Evolutionary conservation across 2,888 invertebrate species (phyloP).

Genomic region (Salpingus planirostris): DNA sequence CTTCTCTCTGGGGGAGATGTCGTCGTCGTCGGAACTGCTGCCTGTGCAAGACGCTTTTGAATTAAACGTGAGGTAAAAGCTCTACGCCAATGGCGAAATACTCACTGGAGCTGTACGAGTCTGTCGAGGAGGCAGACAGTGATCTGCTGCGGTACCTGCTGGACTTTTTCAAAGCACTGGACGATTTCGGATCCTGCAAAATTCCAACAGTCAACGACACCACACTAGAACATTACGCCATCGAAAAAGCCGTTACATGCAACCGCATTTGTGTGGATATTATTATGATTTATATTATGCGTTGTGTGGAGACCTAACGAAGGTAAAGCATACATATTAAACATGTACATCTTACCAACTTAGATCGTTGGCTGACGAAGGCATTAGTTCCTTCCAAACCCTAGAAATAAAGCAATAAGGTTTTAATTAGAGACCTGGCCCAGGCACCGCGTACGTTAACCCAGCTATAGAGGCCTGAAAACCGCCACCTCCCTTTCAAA

Average conservation of each 20-base stretch:
- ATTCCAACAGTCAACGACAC: no score
- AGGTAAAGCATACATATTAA: conserved; percentile 33
- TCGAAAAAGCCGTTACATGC: no score
- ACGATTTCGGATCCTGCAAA: conserved; percentile 48
- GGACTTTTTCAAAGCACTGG: conserved; percentile 77
- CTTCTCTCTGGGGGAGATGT: conserved; percentile 88
- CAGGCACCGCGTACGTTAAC: no score
- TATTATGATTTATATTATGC: no score
- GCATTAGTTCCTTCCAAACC: conserved; percentile 44
- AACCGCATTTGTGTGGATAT: no score
- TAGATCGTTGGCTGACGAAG: conserved; percentile 44
- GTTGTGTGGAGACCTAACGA: conserved; percentile 27
- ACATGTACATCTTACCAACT: conserved; percentile 44
- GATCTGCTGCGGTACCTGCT: conserved; percentile 84
- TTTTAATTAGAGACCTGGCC: no score
- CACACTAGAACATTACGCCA: no score
- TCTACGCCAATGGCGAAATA: conserved; percentile 6
- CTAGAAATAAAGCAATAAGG: conserved; percentile 36
- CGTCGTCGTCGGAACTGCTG: conserved; percentile 90
- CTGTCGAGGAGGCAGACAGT: conserved; percentile 87
- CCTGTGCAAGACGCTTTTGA: conserved; percentile 54
- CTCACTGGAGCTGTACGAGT: conserved; percentile 87
- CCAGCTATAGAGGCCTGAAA: no score
- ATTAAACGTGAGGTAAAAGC: neutral
- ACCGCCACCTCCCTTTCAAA: no score